phyloP scores from a whole-genome alignment of 30 jellyfish, hydroid and myxozoan species.

The Cassiopea xamachana region DNA sequence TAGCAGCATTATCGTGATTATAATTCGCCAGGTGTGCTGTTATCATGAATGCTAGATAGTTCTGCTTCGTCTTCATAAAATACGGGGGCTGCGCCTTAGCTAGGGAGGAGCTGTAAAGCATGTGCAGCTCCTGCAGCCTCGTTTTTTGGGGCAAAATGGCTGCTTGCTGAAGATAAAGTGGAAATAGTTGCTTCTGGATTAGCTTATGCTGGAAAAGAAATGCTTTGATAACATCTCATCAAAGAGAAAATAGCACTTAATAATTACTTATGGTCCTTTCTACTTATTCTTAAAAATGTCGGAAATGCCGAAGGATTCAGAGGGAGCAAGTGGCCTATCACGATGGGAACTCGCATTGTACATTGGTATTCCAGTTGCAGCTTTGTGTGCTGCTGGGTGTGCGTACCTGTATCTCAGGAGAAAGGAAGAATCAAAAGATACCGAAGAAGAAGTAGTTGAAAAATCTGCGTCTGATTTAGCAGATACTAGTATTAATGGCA shows the following conservation, averaged over 20 bases:
- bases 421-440: not conserved
- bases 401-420: constrained; percentile 51
- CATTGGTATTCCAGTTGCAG: constrained; percentile 96
- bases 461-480: not conserved
- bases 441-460: constrained; percentile 22
- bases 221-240: not conserved
- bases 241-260: not conserved
- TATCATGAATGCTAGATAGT: too few relatives aligned
- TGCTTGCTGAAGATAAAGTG: not conserved
- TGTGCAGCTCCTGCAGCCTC: constrained; percentile 46
- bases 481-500: too few relatives aligned
- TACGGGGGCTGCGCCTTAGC: not conserved
- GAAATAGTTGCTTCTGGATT: not conserved
- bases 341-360: constrained; percentile 87
- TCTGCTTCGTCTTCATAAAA: not conserved
- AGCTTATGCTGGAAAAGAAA: not conserved
- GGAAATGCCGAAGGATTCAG: constrained; percentile 53
- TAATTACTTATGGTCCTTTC: not conserved
- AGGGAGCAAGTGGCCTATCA: constrained; percentile 68
- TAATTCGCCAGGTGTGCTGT: too few relatives aligned
- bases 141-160: constrained; percentile 15
- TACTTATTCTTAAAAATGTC: constrained; percentile 14
- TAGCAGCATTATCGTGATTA: too few relatives aligned
- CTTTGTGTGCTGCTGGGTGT: constrained; percentile 90
- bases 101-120: not conserved